Evolutionary conservation across 2,113 vertebrate species (phyloP), one percentile per base, ranked within the genome.

Genomic region (Ailurus styani): DNA sequence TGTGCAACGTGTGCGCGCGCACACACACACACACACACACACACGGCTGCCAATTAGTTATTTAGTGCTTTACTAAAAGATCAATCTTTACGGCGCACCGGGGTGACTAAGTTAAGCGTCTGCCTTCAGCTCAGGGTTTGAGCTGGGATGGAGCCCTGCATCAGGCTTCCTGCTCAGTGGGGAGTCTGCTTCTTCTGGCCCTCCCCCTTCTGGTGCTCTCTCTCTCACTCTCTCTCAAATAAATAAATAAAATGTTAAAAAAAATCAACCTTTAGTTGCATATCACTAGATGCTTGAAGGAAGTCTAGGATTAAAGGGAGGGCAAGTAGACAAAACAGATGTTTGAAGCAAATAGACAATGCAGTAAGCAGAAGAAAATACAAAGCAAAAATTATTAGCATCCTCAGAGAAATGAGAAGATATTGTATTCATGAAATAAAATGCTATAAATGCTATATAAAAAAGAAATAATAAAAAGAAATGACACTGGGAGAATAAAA

Each of bases 401-500:
- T 83, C 73, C 54, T 79, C 13, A 29, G 83, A 96, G 90, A 96
- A 72, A 45, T 62, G 85, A 93, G 79, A 83, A 81, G 72, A 78
- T 88, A n/a, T 27, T 68, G 66, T 73, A 17, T 42, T n/a, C 21
- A 12, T 72, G 72, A 86, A 90, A 73, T 42, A 83, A 77, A 72
- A 79, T 81, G 55, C 73, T 82, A 25, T 83, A 68, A 54, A 31
- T 82, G 37, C 29, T 66, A 37, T 47, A 57, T 55, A 50, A 82
- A 70, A 57, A 96, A 66, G 60, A 57, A 83, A 88, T 72, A 79
- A 45, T 42, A 72, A 81, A 47, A 87, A 87, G 86, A 81, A 90
- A 78, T 18, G 57, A 13, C 83, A 73, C 37, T 45, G 78, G 93
- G 85, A 95, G 94, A 81, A 88, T 82, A 95, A 97, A 93, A 62